A percentile compares a stretch with the other conserved stretches of the same genome.
phyloP scores from a whole-genome alignment of 2,797 vertebrate genomes.

The Eidolon dupreanum region DNA sequence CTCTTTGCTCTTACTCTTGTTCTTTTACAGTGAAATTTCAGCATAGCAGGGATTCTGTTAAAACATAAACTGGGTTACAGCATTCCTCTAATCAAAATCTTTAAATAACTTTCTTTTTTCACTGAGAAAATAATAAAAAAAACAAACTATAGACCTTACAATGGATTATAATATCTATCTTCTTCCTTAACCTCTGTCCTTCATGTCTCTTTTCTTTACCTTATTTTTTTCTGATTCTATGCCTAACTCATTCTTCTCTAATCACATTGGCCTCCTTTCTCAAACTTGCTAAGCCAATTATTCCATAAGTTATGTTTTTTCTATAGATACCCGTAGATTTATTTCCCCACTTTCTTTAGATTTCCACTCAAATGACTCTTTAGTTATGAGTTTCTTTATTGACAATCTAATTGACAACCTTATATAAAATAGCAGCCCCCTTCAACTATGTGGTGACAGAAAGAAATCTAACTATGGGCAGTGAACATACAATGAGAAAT shows the following conservation, averaged over 20 bases:
- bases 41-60: neutral
- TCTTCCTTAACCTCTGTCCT: neutral
- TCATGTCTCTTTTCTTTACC: neutral
- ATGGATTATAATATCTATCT: neutral
- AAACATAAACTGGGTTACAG: neutral
- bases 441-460: no score
- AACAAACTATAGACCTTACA: neutral
- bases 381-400: neutral
- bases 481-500: no score
- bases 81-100: neutral
- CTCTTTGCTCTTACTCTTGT: neutral
- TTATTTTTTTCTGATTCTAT: neutral
- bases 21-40: neutral
- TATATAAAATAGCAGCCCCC: neutral
- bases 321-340: neutral
- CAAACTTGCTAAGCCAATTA: neutral
- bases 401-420: neutral
- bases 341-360: neutral
- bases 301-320: neutral
- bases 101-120: neutral
- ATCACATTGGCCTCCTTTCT: neutral
- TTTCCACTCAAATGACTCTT: neutral
- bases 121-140: neutral
- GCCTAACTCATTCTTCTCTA: neutral
- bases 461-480: no score